A percentile compares a stretch with the other conserved stretches of the same genome.
phyloP scores from a whole-genome alignment of 2,113 vertebrate genomes.

The Brachypteracias leptosomus region DNA sequence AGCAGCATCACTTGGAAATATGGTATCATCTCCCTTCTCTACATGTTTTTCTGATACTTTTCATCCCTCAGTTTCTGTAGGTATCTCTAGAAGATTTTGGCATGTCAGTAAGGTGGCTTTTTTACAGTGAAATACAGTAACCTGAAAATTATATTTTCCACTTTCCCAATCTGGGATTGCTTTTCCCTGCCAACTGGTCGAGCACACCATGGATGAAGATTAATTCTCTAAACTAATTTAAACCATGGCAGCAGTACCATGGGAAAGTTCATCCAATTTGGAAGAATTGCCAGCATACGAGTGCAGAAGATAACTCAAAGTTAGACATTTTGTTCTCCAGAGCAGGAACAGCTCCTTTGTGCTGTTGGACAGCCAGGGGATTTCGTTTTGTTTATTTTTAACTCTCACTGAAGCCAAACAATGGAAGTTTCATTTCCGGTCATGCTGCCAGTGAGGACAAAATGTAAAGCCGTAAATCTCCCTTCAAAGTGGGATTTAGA shows the following conservation, averaged over 20 bases:
- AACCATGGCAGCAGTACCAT: not conserved
- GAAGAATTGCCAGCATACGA: not conserved
- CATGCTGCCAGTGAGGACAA: conserved; percentile 11
- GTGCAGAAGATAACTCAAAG: not conserved
- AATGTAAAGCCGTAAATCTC: conserved; percentile 46
- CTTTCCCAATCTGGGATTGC: not conserved
- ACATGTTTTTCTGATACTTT: not conserved
- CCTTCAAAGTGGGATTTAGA: conserved; percentile 23
- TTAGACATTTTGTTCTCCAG: not conserved
- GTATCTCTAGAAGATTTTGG: not conserved
- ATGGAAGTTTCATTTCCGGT: conserved; percentile 5
- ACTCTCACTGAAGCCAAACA: conserved; percentile 7
- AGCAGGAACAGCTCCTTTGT: not conserved
- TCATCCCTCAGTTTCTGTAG: not conserved
- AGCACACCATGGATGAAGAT: not conserved
- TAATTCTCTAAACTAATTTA: not conserved
- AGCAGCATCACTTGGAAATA: not conserved
- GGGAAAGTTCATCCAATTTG: not conserved
- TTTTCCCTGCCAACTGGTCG: not conserved
- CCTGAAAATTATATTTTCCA: not conserved
- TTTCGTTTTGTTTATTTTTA: conserved; percentile 44
- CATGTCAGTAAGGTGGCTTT: not conserved
- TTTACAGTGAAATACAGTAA: not conserved
- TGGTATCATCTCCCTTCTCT: not conserved
- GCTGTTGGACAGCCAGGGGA: not conserved